Conservation (phyloP, 2,888 invertebrate species). For the Orthosia gothica region DNA sequence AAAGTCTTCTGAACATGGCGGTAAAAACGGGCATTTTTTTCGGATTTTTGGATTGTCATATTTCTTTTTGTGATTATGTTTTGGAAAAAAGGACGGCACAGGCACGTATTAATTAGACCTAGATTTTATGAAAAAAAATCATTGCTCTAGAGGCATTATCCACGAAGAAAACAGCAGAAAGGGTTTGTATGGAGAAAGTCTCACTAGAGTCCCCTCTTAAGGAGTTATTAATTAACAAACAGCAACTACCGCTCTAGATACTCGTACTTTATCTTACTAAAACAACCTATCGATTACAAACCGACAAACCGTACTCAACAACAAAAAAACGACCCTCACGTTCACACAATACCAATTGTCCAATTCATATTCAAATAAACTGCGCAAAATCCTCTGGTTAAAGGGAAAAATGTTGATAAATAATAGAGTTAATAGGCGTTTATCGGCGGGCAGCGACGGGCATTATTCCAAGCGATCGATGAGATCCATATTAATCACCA, state of each 20-base stretch:
- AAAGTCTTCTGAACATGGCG: no score
- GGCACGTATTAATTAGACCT: no score
- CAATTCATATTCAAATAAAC: conserved; percentile 60
- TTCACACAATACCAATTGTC: conserved; percentile 46
- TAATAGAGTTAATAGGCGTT: conserved; percentile 66
- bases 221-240: background rate
- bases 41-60: no score
- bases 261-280: conserved; percentile 30
- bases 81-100: no score
- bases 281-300: conserved; percentile 14
- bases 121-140: no score
- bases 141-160: no score
- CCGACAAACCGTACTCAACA: conserved; percentile 12
- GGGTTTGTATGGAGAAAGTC: no score
- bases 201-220: no score
- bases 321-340: conserved; percentile 11
- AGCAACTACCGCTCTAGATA: background rate
- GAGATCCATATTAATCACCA: conserved; percentile 5
- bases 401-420: conserved; percentile 61
- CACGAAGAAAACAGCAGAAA: no score
- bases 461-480: conserved; percentile 69
- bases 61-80: no score
- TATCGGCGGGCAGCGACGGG: conserved; percentile 60
- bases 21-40: no score
- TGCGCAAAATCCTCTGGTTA: conserved; percentile 40